These are phyloP conservation scores for Falco naumanni DNA, from an alignment of 2,797 vertebrate genomes.

Conservation along the genomic window DNA sequence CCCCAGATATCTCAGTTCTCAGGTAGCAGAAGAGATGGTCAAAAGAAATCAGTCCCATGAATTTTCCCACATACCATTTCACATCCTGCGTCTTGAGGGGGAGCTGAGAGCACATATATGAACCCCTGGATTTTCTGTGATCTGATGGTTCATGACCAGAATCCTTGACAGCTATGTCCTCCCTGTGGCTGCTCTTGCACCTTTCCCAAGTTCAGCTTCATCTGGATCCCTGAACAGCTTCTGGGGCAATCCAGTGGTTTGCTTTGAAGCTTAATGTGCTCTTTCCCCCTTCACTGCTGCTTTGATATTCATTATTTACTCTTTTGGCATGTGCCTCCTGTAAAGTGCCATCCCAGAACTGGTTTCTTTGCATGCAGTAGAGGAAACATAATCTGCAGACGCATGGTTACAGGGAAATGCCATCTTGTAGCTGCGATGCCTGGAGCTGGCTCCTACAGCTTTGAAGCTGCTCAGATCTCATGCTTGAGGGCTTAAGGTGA, in stretches of 20 bases:
- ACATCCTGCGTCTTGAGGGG: conserved; percentile 56
- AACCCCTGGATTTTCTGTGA: conserved; percentile 9
- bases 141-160: not conserved
- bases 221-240: not conserved
- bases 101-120: conserved; percentile 54
- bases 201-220: not conserved
- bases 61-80: conserved; percentile 13
- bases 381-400: not conserved
- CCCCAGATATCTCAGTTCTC: not conserved
- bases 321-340: conserved; percentile 12
- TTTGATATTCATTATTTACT: conserved; percentile 58
- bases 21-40: not conserved
- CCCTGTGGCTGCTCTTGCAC: not conserved
- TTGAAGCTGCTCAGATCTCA: not conserved
- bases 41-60: not conserved
- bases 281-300: not conserved
- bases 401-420: not conserved
- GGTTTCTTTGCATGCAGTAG: not conserved
- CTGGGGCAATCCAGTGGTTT: not conserved
- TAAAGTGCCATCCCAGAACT: conserved; percentile 15
- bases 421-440: not conserved
- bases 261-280: conserved; percentile 41
- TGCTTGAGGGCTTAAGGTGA: not conserved
- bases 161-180: not conserved
- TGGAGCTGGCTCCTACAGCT: not conserved